Percentiles rank a stretch among this genome's conserved stretches.
Conservation (phyloP, 2,888 invertebrate species). For the Drosophila planitibia region DNA sequence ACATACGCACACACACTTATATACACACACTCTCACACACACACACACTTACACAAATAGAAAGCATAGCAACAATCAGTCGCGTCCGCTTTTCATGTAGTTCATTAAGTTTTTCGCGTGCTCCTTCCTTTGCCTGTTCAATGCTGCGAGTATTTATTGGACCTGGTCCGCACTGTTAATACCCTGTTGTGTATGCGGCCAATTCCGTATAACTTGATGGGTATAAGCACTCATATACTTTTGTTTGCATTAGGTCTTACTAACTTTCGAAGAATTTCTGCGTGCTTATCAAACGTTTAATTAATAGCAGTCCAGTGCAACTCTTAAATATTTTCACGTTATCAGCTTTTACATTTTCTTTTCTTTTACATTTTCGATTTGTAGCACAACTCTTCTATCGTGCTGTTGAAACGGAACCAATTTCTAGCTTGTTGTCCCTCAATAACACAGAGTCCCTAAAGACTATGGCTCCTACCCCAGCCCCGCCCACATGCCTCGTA, state of each 20-base stretch:
- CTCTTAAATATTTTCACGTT: neutral
- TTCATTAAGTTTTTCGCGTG: conserved; percentile 77
- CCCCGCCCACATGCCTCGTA: neutral
- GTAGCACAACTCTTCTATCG: conserved; percentile 6
- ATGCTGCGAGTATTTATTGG: conserved; percentile 40
- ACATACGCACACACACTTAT: conserved; percentile 11
- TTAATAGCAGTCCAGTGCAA: neutral
- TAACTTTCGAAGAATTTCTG: neutral
- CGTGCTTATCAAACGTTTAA: neutral
- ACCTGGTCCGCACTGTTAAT: conserved; percentile 9
- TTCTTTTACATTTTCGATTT: neutral
- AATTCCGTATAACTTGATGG: conserved; percentile 4
- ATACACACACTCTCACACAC: neutral
- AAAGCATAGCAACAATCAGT: conserved; percentile 45
- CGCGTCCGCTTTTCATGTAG: conserved; percentile 62
- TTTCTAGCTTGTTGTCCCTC: conserved; percentile 19
- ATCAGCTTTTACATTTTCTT: neutral
- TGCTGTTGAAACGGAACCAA: conserved; percentile 3
- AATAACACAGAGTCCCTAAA: conserved; percentile 42
- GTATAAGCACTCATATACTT: neutral
- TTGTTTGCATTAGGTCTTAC: neutral
- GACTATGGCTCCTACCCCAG: conserved; percentile 4
- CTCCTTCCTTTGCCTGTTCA: conserved; percentile 25
- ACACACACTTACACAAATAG: conserved; percentile 2
- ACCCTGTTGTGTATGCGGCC: conserved; percentile 12